Conservation (phyloP, 2,113 vertebrate genomes). For the Pteruthius melanotis region DNA sequence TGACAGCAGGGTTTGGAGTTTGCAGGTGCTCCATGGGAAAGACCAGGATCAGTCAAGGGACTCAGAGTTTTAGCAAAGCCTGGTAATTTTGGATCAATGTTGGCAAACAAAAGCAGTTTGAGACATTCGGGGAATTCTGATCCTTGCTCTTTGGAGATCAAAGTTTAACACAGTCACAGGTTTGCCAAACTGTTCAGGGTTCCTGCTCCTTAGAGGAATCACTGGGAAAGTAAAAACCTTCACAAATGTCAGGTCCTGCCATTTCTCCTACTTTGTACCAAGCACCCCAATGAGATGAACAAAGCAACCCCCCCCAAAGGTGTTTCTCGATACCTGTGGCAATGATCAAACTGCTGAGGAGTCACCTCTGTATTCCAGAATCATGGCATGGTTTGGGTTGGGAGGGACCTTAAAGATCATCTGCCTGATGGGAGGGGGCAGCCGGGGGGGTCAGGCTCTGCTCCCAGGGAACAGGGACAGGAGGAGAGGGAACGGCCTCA, state of each 20-base stretch:
- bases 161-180: neutral
- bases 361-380: neutral
- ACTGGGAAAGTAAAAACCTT: neutral
- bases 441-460: neutral
- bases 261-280: neutral
- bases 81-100: neutral
- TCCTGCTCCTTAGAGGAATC: neutral
- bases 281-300: neutral
- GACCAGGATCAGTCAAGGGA: neutral
- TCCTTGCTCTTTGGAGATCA: neutral
- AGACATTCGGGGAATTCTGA: neutral
- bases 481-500: neutral
- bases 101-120: neutral
- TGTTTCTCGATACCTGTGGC: neutral
- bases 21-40: neutral
- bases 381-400: neutral
- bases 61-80: neutral
- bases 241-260: neutral
- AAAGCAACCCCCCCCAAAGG: neutral
- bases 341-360: neutral
- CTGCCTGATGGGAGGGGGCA: neutral
- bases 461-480: neutral
- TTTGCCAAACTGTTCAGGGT: neutral
- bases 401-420: neutral
- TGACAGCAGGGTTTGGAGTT: neutral